Evolutionary conservation across 2,888 invertebrate genomes (phyloP).

Genomic region (Dendrolimus pini): DNA sequence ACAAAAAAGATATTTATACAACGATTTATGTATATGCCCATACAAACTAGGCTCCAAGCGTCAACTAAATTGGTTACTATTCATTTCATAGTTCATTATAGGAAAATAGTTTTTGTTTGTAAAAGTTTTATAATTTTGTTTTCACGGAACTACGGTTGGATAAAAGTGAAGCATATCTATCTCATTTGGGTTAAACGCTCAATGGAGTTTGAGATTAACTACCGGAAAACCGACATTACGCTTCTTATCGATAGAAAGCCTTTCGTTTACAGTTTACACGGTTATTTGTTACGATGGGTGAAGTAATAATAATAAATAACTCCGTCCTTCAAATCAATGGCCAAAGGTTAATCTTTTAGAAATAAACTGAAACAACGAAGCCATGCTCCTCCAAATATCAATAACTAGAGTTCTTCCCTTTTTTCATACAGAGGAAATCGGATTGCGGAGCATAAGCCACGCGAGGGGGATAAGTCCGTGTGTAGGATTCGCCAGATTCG

Average conservation of each 20-base stretch:
- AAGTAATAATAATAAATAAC: not conserved
- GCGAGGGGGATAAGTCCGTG: too few relatives aligned
- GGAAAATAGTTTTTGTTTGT: not conserved
- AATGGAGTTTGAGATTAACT: conserved; percentile 16
- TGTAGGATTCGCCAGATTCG: too few relatives aligned
- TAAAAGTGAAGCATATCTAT: conserved; percentile 21
- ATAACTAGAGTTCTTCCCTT: too few relatives aligned
- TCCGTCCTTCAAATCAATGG: not conserved
- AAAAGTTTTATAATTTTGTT: not conserved
- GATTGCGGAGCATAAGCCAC: too few relatives aligned
- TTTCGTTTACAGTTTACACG: not conserved
- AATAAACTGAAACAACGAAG: conserved; percentile 1
- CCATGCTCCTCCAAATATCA: not conserved
- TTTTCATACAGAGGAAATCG: too few relatives aligned
- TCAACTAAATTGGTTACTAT: not conserved
- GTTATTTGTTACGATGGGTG: too few relatives aligned
- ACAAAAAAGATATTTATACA: too few relatives aligned
- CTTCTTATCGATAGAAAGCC: conserved; percentile 8
- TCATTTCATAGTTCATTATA: not conserved
- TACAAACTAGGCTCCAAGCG: too few relatives aligned
- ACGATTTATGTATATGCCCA: too few relatives aligned
- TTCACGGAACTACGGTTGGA: conserved; percentile 21
- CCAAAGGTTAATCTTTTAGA: conserved; percentile 2
- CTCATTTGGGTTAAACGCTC: conserved; percentile 19
- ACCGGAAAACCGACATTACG: conserved; percentile 20